Evolutionary conservation across 2,113 vertebrate species (phyloP).

Genomic region (Cololabis saira): DNA sequence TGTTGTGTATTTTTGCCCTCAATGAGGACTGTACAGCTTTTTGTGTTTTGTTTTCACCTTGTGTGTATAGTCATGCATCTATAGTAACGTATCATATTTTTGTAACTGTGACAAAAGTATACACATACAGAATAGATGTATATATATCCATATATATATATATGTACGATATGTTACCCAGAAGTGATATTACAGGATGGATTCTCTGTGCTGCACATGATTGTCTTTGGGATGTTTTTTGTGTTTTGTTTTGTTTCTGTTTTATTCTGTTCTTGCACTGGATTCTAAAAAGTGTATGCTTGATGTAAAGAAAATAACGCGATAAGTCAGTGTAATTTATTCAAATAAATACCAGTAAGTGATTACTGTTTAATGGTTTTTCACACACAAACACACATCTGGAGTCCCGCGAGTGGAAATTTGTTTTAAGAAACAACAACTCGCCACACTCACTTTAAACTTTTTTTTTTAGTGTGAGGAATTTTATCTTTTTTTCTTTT

Average conservation of each 20-base stretch:
- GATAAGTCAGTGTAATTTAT: conserved; percentile 79
- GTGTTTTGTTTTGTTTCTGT: conserved; percentile 46
- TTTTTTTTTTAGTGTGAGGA: no score
- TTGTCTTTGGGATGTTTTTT: conserved; percentile 69
- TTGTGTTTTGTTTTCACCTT: conserved; percentile 82
- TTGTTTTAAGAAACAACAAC: no score
- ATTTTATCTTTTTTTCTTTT: no score
- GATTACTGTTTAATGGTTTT: conserved; percentile 13
- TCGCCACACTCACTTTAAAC: no score
- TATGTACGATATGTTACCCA: conserved; percentile 88
- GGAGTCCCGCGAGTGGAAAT: no score
- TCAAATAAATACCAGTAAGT: conserved; percentile 80
- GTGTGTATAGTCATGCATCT: conserved; percentile 86
- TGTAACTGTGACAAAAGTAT: conserved; percentile 84
- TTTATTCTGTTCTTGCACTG: conserved; percentile 80
- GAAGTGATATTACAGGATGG: conserved; percentile 77
- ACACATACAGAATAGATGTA: conserved; percentile 84
- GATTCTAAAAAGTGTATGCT: conserved; percentile 79
- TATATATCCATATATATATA: conserved; percentile 87
- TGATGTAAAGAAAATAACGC: conserved; percentile 75
- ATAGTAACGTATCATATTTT: conserved; percentile 86
- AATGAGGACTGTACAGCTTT: conserved; percentile 93
- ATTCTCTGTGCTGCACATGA: conserved; percentile 74
- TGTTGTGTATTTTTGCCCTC: conserved; percentile 92
- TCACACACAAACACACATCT: neutral